Evolutionary conservation across 2,888 invertebrate species (phyloP).

Genomic region (Mystacides longicornis): DNA sequence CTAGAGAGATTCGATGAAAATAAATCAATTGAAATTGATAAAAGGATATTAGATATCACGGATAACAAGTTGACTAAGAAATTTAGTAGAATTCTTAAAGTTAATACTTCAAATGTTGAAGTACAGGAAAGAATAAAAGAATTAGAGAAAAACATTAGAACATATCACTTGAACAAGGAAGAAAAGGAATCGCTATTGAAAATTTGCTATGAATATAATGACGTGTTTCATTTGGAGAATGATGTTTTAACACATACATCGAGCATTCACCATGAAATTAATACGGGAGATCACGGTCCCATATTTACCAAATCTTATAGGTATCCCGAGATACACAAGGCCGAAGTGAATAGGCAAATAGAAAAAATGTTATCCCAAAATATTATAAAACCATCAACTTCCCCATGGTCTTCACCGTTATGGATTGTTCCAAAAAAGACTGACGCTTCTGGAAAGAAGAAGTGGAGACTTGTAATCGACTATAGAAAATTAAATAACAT

Average conservation of each 20-base stretch:
- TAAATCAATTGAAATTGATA: not conserved
- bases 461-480: conserved; percentile 29
- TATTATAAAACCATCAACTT: conserved; percentile 28
- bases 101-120: not conserved
- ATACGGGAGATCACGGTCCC: conserved; percentile 24
- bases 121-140: not conserved
- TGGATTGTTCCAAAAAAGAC: conserved; percentile 22
- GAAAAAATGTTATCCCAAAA: conserved; percentile 27
- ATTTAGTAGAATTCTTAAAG: not conserved
- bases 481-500: conserved; percentile 24
- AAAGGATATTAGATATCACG: too few species aligned
- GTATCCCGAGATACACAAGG: conserved; percentile 29
- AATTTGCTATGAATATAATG: conserved; percentile 21
- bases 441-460: conserved; percentile 20
- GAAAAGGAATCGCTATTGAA: conserved; percentile 27
- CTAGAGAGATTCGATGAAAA: not conserved
- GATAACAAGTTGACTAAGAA: too few species aligned
- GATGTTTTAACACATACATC: conserved; percentile 27
- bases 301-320: conserved; percentile 28
- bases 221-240: conserved; percentile 28
- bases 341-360: conserved; percentile 29
- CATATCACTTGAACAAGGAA: conserved; percentile 27
- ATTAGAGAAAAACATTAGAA: not conserved
- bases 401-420: conserved; percentile 22
- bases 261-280: conserved; percentile 27